These are phyloP conservation scores for Lycaena phlaeas DNA, from an alignment of 2,888 invertebrate species.

Conservation along the genomic window DNA sequence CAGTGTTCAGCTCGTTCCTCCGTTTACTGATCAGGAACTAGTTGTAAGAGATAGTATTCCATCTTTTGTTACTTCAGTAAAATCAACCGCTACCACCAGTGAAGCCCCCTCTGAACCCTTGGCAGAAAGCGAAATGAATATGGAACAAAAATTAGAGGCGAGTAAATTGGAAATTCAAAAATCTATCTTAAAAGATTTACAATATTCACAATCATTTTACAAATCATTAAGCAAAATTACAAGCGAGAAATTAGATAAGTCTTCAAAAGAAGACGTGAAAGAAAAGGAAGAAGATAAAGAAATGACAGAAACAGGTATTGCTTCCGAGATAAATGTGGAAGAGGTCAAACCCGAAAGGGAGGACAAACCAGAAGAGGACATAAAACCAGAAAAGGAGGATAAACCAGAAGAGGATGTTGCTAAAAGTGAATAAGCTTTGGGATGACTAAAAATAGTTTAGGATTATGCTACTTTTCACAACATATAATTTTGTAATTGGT, in stretches of 20 bases:
- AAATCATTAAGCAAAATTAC: slow-evolving; percentile 24
- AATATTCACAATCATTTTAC: slow-evolving; percentile 38
- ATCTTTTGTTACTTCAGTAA: slow-evolving; percentile 47
- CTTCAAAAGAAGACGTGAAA: too few relatives aligned
- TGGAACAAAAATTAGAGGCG: slow-evolving; percentile 36
- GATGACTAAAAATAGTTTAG: too few relatives aligned
- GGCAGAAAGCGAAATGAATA: slow-evolving; percentile 28
- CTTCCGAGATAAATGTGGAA: slow-evolving; percentile 14
- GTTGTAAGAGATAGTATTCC: slow-evolving; percentile 42
- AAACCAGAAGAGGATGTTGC: slow-evolving; percentile 11
- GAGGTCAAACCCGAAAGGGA: slow-evolving; percentile 13
- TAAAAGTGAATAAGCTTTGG: too few relatives aligned
- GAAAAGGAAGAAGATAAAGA: slow-evolving; percentile 12
- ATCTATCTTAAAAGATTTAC: slow-evolving; percentile 53
- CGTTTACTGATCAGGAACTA: slow-evolving; percentile 25
- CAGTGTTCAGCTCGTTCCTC: slow-evolving; percentile 40
- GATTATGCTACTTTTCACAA: too few relatives aligned
- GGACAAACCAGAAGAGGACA: slow-evolving; percentile 11
- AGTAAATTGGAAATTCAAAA: slow-evolving; percentile 53
- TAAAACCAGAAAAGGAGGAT: slow-evolving; percentile 12
- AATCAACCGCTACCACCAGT: slow-evolving; percentile 30
- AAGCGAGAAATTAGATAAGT: slow-evolving; percentile 16
- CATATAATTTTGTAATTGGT: too few relatives aligned
- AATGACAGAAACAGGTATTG: slow-evolving; percentile 10
- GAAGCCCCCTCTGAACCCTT: slow-evolving; percentile 26